Evolutionary conservation across 2,888 invertebrate species (phyloP).

Genomic region (Xestia c-nigrum): DNA sequence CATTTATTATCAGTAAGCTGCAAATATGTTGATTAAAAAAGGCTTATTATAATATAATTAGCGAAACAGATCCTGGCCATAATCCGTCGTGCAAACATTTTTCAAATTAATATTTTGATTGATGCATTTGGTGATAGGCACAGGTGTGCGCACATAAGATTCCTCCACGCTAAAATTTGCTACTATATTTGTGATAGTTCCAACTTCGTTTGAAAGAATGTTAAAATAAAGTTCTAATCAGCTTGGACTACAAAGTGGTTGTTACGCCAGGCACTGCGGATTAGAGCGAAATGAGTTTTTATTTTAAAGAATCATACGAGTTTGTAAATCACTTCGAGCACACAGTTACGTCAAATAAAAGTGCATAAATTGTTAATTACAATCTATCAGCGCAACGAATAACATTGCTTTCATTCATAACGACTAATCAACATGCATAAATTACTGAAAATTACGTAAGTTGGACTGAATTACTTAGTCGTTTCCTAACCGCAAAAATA

Average conservation of each 20-base stretch:
- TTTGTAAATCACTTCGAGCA: not conserved
- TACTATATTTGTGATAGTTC: too few relatives aligned
- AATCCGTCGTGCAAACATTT: not conserved
- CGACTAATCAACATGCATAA: not conserved
- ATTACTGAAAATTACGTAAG: not conserved
- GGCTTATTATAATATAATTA: conserved; percentile 6
- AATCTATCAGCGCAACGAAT: not conserved
- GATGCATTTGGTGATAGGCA: not conserved
- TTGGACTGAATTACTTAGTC: not conserved
- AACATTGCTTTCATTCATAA: not conserved
- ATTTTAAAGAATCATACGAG: too few relatives aligned
- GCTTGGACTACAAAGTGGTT: too few relatives aligned
- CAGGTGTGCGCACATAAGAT: not conserved
- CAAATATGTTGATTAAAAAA: not conserved
- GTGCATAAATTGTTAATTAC: not conserved
- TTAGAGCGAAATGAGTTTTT: too few relatives aligned
- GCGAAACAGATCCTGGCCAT: not conserved
- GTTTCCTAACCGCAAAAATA: not conserved
- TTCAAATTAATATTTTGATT: not conserved
- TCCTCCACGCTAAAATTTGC: too few relatives aligned
- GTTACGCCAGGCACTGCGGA: too few relatives aligned
- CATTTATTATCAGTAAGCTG: conserved; percentile 1
- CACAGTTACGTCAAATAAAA: not conserved
- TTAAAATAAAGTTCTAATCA: too few relatives aligned
- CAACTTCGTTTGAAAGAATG: too few relatives aligned